Conservation (phyloP, 2,113 vertebrate species). For the Litocranius walleri region DNA sequence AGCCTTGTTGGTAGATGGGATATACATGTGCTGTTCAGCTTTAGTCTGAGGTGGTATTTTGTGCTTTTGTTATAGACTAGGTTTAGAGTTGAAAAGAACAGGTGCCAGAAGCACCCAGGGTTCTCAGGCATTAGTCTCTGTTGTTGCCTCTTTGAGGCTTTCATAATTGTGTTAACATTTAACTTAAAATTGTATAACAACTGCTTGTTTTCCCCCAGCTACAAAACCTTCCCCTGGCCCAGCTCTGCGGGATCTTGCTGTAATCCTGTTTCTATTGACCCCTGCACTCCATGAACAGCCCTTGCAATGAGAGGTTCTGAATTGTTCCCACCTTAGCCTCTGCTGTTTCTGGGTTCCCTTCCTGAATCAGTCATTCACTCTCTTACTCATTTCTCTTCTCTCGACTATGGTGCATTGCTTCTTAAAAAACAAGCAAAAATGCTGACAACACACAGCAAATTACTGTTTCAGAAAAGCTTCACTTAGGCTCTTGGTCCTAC, state of each 20-base stretch:
- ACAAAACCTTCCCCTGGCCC: not conserved
- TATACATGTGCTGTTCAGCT: not conserved
- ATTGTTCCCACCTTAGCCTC: not conserved
- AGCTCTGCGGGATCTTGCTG: not conserved
- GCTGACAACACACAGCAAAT: not conserved
- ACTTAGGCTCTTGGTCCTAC: not conserved
- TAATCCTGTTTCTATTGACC: not conserved
- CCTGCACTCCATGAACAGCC: not conserved
- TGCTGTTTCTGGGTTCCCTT: not conserved
- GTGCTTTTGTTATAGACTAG: not conserved
- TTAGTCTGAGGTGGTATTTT: not conserved
- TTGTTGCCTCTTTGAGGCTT: slow-evolving; percentile 3
- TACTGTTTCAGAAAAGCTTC: not conserved
- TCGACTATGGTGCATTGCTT: not conserved
- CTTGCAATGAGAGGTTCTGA: not conserved
- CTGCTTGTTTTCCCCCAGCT: not conserved
- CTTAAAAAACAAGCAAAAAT: not conserved
- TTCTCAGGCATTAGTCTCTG: slow-evolving; percentile 19
- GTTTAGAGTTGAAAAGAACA: slow-evolving; percentile 5
- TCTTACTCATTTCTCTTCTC: not conserved
- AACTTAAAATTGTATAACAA: not conserved
- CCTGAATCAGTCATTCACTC: not conserved
- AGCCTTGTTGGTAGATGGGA: not conserved
- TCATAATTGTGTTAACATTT: slow-evolving; percentile 31
- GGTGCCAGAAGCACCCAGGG: not conserved